A percentile compares a stretch with the other conserved stretches of the same genome.
Evolutionary conservation across 2,113 vertebrate species (phyloP).

Genomic region (Oreochromis spilurus): DNA sequence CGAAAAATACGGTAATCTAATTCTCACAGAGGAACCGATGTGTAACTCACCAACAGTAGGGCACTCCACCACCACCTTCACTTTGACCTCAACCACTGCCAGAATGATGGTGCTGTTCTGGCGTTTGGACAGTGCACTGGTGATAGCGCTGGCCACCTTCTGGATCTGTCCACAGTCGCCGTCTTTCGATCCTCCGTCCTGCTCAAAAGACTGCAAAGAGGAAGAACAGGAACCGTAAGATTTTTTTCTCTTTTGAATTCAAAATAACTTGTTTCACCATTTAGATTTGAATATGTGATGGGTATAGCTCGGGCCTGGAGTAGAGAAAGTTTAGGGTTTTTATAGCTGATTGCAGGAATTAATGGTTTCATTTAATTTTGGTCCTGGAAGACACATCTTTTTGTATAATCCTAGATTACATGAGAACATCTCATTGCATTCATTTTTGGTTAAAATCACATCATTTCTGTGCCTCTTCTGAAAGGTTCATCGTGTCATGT

Average conservation of each 20-base stretch:
- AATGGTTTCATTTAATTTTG: background rate
- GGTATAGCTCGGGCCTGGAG: no score
- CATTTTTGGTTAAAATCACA: background rate
- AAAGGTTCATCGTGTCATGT: background rate
- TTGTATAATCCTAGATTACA: background rate
- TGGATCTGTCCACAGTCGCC: constrained; percentile 80
- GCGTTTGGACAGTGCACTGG: constrained; percentile 81
- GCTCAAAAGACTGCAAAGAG: constrained; percentile 78
- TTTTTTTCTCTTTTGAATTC: background rate
- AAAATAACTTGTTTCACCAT: background rate
- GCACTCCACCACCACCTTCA: constrained; percentile 76
- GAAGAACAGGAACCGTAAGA: background rate
- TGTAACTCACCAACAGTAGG: constrained; percentile 73
- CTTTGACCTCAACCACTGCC: constrained; percentile 88
- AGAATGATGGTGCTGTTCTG: constrained; percentile 89
- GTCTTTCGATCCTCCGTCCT: constrained; percentile 73
- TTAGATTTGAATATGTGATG: background rate
- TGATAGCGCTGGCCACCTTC: constrained; percentile 79
- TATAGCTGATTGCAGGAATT: background rate
- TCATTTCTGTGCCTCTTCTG: background rate
- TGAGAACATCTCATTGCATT: background rate
- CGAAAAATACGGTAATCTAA: background rate
- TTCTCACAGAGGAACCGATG: background rate
- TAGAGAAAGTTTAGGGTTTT: background rate
- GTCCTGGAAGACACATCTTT: background rate